Evolutionary conservation across 2,113 vertebrate genomes (phyloP).

Genomic region (Poeciliopsis occidentalis): DNA sequence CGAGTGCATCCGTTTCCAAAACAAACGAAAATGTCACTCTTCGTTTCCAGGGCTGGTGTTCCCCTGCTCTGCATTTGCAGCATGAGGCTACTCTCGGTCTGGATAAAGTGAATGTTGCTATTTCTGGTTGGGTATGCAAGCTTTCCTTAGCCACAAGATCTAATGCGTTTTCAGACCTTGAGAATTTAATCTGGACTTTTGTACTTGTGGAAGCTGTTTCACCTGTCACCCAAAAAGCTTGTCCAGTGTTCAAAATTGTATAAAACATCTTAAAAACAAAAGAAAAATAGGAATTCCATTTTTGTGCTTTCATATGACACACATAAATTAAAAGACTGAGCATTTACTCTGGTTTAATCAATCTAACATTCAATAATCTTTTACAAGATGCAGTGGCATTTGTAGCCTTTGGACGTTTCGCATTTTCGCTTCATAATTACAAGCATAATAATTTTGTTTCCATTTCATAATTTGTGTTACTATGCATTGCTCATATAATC

Average conservation of each 20-base stretch:
- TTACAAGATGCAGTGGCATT: background rate
- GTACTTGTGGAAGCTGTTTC: background rate
- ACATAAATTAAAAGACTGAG: too few species aligned
- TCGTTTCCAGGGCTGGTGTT: slow-evolving; percentile 7
- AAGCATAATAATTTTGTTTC: background rate
- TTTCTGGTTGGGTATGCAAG: too few species aligned
- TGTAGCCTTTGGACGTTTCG: background rate
- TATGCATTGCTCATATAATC: background rate
- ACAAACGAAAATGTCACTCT: slow-evolving; percentile 49
- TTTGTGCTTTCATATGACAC: too few species aligned
- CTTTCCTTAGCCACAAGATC: too few species aligned
- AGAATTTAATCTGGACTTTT: background rate
- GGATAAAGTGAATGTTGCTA: background rate
- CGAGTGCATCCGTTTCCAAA: slow-evolving; percentile 41
- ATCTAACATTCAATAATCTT: background rate
- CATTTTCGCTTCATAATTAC: background rate
- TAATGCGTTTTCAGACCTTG: background rate
- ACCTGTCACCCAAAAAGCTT: background rate
- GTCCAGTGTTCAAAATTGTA: background rate
- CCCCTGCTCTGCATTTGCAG: slow-evolving; percentile 4
- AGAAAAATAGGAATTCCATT: too few species aligned
- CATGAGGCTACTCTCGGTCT: background rate
- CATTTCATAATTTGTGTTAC: background rate
- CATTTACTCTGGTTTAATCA: background rate
- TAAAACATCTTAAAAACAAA: background rate